These are phyloP conservation scores for Dicyrtoma fusca DNA, from an alignment of 2,888 invertebrate genomes.

Conservation along the genomic window DNA sequence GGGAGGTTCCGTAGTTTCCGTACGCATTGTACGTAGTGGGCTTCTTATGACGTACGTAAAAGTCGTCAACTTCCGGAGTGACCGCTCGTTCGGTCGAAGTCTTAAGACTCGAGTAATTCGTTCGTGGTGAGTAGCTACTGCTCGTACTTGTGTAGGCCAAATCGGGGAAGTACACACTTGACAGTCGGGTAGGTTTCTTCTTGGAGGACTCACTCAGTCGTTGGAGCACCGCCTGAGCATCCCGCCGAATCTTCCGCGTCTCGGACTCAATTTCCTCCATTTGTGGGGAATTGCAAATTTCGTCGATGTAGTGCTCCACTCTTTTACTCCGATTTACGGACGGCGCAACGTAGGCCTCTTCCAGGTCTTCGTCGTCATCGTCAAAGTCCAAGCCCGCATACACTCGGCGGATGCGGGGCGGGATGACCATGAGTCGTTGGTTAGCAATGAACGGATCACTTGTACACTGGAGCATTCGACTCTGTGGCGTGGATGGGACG, in stretches of 20 bases:
- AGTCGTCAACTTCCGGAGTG: neutral
- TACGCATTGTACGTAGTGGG: neutral
- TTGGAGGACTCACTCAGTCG: slow-evolving; percentile 29
- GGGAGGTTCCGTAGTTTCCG: neutral
- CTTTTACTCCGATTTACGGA: slow-evolving; percentile 11
- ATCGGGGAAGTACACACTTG: slow-evolving; percentile 37
- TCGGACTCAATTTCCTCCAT: slow-evolving; percentile 32
- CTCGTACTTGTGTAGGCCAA: slow-evolving; percentile 25
- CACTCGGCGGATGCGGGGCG: slow-evolving; percentile 24
- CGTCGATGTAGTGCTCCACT: slow-evolving; percentile 26
- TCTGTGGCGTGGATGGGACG: slow-evolving; percentile 1
- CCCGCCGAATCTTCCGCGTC: slow-evolving; percentile 28
- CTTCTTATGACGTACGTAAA: neutral
- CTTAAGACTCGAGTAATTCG: no score
- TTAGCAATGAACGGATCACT: slow-evolving; percentile 27
- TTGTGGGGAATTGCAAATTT: slow-evolving; percentile 25
- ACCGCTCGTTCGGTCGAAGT: neutral
- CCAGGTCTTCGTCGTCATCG: slow-evolving; percentile 29
- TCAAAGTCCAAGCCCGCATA: slow-evolving; percentile 26
- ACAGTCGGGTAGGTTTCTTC: slow-evolving; percentile 30
- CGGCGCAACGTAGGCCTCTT: slow-evolving; percentile 12
- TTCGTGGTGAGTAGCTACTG: slow-evolving; percentile 17
- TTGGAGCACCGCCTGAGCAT: slow-evolving; percentile 26
- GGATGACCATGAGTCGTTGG: slow-evolving; percentile 31
- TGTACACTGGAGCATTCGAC: slow-evolving; percentile 20